Conservation (phyloP, 2,113 vertebrate genomes). For the Embiotoca jacksoni region DNA sequence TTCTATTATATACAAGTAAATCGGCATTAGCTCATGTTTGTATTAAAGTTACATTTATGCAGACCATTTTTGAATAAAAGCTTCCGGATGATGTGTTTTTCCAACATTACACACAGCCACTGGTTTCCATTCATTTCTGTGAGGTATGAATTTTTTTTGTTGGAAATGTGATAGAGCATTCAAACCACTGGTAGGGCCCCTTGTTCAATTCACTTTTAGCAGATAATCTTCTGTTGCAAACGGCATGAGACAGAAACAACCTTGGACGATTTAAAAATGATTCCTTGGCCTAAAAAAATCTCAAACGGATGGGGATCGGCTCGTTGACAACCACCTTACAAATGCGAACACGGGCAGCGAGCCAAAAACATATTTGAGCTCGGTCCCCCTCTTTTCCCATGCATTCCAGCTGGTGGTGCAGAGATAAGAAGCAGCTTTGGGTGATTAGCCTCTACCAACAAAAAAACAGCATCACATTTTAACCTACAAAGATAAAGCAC, state of each 20-base stretch:
- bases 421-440: slow-evolving; percentile 69
- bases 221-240: background rate
- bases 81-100: too few relatives aligned
- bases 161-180: background rate
- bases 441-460: slow-evolving; percentile 61
- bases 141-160: too few relatives aligned
- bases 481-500: slow-evolving; percentile 50
- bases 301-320: slow-evolving; percentile 38
- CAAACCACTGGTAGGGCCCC: background rate
- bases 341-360: slow-evolving; percentile 44
- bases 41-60: background rate
- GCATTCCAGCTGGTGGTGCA: slow-evolving; percentile 73
- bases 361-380: slow-evolving; percentile 57
- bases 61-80: background rate
- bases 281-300: slow-evolving; percentile 16
- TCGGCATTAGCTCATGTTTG: background rate
- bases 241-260: slow-evolving; percentile 4
- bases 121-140: too few relatives aligned
- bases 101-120: background rate
- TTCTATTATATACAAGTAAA: background rate
- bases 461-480: slow-evolving; percentile 39
- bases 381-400: slow-evolving; percentile 64
- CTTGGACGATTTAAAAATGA: slow-evolving; percentile 21
- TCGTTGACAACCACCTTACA: slow-evolving; percentile 50
- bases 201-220: background rate